Evolutionary conservation across 2,113 vertebrate genomes (phyloP), one percentile per base, ranked within the genome.

Genomic region (Panthera uncia): DNA sequence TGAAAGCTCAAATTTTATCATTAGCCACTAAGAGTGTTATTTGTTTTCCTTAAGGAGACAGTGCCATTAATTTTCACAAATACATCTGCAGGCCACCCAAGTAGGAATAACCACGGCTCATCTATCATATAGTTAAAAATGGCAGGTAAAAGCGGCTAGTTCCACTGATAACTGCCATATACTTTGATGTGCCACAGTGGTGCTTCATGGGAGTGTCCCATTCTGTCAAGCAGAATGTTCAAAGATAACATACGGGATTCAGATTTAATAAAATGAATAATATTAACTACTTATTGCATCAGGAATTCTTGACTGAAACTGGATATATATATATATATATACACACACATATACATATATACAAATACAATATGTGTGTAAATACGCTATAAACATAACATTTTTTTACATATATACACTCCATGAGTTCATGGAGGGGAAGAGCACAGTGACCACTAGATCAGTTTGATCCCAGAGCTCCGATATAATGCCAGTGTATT

Each of bases 401-500:
- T 79, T 33, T 79, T 33, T 79, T 33, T 68, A 68, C 41, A 25
- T 8, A 48, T 0, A 57, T 38, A n/a, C 11, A 11, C 18, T 57
- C 18, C 55, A 61, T 63, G 71, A n/a, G 50, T 8, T 25, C 5
- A 16, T 16, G 57, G 80, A 52, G 19, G 10, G 3, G 25, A 68
- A 16, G 23, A 12, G 19, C 5, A 23, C 19, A 27, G 79, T 1
- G 19, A 50, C 7, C 4, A 1, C 2, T 7, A 2, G 48, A 38
- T 23, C 41, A 3, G 18, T 16, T 36, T 19, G 25, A 5, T 48
- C 6, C 27, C 74, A 45, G 16, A 4, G n/a, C 14, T 48, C 21
- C 45, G 33, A 4, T n/a, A 10, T 12, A 1, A 5, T 13, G 5
- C 19, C 84, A 29, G 14, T 16, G 10, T 6, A 6, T 1, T 1